Conservation (phyloP, 2,113 vertebrate species). For the Pheucticus melanocephalus region DNA sequence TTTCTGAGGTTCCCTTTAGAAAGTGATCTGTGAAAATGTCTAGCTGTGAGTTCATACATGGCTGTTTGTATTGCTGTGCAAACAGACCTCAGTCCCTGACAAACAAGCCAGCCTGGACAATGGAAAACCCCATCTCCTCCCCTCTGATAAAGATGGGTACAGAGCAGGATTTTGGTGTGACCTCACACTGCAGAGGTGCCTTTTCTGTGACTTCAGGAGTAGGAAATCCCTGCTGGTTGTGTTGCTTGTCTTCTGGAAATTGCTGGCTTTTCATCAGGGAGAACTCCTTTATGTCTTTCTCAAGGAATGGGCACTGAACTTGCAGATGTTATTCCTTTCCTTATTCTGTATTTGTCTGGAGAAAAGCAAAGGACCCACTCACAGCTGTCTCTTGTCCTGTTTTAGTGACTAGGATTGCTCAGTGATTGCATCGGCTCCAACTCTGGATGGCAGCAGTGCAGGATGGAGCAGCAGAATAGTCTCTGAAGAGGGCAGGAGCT, state of each 20-base stretch:
- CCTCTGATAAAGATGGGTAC: neutral
- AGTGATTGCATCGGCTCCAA: neutral
- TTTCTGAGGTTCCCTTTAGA: neutral
- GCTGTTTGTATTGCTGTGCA: slow-evolving; percentile 23
- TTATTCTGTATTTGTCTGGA: neutral
- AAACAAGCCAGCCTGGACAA: neutral
- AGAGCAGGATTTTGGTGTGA: neutral
- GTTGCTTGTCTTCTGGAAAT: neutral
- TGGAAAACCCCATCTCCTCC: neutral
- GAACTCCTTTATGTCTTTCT: neutral
- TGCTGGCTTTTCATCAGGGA: neutral
- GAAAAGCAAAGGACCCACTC: neutral
- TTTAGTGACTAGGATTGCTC: neutral
- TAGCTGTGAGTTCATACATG: neutral
- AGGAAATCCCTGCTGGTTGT: neutral
- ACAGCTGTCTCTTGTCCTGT: neutral
- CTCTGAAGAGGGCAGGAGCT: neutral
- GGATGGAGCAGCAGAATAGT: neutral
- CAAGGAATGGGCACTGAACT: neutral
- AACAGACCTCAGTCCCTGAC: neutral
- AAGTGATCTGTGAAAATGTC: neutral
- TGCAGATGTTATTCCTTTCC: neutral
- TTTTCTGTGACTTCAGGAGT: neutral
- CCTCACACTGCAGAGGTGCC: neutral
- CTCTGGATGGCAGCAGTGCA: neutral